phyloP scores from a whole-genome alignment of 2,797 vertebrate species.

The Euphonia xanthogaster region DNA sequence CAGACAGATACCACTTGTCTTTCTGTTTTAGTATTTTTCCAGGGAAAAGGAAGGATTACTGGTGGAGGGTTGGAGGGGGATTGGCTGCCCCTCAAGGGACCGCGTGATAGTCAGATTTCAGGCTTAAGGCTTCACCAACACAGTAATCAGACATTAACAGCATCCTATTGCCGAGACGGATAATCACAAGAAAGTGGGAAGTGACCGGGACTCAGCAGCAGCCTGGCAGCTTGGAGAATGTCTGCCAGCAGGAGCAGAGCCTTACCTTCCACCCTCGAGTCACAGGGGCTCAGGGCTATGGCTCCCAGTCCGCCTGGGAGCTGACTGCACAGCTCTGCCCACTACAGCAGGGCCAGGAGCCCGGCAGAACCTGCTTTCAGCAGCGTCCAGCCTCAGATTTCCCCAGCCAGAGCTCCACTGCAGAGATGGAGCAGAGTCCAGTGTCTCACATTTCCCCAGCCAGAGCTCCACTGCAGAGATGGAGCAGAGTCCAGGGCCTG shows the following conservation, averaged over 20 bases:
- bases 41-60: background rate
- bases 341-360: background rate
- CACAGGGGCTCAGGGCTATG: background rate
- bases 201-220: background rate
- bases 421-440: background rate
- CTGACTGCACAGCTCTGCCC: background rate
- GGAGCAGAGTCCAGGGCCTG: background rate
- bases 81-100: background rate
- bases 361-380: background rate
- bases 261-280: background rate
- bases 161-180: slow-evolving; percentile 1
- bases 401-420: background rate
- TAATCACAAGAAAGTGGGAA: slow-evolving; percentile 26
- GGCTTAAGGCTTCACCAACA: slow-evolving; percentile 41
- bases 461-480: background rate
- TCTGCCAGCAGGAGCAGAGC: background rate
- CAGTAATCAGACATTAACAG: slow-evolving; percentile 47
- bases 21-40: slow-evolving; percentile 21
- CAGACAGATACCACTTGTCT: slow-evolving; percentile 33
- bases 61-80: background rate
- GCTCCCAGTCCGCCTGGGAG: too few species aligned
- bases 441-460: accelerated
- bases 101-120: slow-evolving; percentile 22
- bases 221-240: background rate
- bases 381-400: accelerated